These are phyloP conservation scores for Sminthurinus signatus DNA, from an alignment of 1,140 invertebrate species.

Conservation along the genomic window DNA sequence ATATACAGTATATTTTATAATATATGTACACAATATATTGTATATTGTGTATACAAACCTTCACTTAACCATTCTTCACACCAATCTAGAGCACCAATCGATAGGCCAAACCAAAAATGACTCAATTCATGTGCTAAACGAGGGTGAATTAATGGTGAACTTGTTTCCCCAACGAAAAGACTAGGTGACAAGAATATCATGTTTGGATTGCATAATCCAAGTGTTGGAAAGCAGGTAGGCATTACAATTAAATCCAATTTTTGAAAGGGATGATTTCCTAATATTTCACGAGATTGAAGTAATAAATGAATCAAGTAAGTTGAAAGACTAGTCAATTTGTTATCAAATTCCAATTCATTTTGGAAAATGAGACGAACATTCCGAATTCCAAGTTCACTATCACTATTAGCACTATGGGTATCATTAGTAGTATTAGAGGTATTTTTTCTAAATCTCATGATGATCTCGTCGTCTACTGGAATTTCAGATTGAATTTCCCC, in stretches of 20 bases:
- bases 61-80: conserved; percentile 51
- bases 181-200: conserved; percentile 49
- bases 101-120: conserved; percentile 49
- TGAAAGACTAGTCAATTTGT: no score
- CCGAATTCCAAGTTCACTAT: no score
- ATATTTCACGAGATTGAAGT: conserved; percentile 36
- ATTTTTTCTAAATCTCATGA: no score
- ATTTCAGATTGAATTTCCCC: no score
- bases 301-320: conserved; percentile 33
- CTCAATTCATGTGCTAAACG: conserved; percentile 48
- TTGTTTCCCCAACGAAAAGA: conserved; percentile 43
- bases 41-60: no score
- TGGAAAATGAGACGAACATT: background rate
- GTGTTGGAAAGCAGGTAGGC: conserved; percentile 46
- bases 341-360: no score
- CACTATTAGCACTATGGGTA: no score
- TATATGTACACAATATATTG: no score
- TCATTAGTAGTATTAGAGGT: no score
- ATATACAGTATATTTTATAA: no score
- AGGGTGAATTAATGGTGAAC: conserved; percentile 40
- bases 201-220: conserved; percentile 49
- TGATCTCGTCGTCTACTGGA: no score
- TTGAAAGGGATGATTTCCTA: conserved; percentile 47
- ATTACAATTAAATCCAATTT: conserved; percentile 48
- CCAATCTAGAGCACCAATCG: conserved; percentile 49